phyloP scores from a whole-genome alignment of 2,888 invertebrate species.

The Drosophila mercatorum region DNA sequence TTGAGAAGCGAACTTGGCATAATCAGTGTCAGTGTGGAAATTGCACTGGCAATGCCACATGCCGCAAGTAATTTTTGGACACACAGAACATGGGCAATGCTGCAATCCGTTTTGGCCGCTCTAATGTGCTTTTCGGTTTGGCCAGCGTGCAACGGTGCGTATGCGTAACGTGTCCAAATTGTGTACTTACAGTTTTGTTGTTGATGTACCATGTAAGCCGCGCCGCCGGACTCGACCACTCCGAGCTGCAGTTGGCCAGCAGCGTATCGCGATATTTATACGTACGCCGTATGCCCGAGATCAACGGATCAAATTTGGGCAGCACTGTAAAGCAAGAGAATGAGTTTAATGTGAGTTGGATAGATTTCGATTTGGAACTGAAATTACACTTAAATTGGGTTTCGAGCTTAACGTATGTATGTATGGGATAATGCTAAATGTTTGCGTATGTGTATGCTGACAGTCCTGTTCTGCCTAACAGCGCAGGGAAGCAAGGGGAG shows the following conservation, averaged over 20 bases:
- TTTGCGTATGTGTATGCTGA: neutral
- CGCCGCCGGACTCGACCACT: conserved; percentile 84
- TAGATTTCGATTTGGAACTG: neutral
- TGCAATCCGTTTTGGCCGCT: conserved; percentile 38
- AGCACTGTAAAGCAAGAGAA: conserved; percentile 75
- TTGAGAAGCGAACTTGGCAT: conserved; percentile 3
- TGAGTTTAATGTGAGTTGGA: neutral
- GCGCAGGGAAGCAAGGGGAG: too few species aligned
- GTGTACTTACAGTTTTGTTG: conserved; percentile 83
- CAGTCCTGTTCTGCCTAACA: too few species aligned
- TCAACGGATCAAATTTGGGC: conserved; percentile 83
- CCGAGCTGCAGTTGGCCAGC: conserved; percentile 84
- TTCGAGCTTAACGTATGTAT: neutral
- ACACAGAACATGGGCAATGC: conserved; percentile 13
- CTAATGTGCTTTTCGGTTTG: conserved; percentile 24
- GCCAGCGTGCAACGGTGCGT: conserved; percentile 22
- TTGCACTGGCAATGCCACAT: conserved; percentile 3
- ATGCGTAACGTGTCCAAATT: conserved; percentile 32
- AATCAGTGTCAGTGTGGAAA: conserved; percentile 19
- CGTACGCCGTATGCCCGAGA: conserved; percentile 80
- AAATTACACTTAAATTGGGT: neutral
- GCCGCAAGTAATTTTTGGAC: conserved; percentile 44
- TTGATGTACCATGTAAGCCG: conserved; percentile 84
- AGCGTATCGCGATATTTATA: conserved; percentile 84
- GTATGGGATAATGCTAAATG: neutral